These are phyloP conservation scores for Ceyx margarethae DNA, from an alignment of 2,113 vertebrate genomes.

Conservation along the genomic window DNA sequence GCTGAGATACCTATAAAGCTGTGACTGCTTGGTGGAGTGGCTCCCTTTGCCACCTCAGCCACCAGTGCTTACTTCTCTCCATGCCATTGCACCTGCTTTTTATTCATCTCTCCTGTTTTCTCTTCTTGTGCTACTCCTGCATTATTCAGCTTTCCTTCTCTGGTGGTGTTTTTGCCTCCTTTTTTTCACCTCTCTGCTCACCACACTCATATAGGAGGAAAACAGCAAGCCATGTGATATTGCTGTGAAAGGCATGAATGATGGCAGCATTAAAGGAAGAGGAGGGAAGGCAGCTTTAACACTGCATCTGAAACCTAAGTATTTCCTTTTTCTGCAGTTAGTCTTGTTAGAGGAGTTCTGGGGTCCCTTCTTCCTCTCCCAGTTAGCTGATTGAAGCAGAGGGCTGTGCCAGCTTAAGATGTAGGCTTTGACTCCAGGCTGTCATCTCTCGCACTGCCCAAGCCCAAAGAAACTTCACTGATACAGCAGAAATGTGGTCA, in stretches of 20 bases:
- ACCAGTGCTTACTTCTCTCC: background rate
- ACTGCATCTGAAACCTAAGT: background rate
- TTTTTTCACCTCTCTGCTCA: background rate
- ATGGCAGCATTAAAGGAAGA: background rate
- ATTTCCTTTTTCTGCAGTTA: background rate
- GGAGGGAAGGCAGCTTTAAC: background rate
- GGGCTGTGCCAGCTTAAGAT: background rate
- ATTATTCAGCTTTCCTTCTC: background rate
- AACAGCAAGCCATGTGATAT: background rate
- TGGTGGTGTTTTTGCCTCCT: background rate
- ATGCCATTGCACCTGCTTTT: accelerated
- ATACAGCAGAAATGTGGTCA: background rate
- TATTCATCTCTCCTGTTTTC: background rate
- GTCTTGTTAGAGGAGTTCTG: background rate
- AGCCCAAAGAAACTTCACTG: background rate
- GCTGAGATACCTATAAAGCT: background rate
- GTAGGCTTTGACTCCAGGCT: background rate
- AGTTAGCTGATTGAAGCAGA: background rate
- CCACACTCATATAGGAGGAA: background rate
- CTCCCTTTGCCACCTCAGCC: accelerated
- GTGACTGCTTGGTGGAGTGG: background rate
- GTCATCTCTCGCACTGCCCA: background rate
- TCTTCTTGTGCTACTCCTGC: background rate
- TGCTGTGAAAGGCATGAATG: background rate
- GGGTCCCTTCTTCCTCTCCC: background rate